A percentile compares a stretch with the other conserved stretches of the same genome.
These are phyloP conservation scores for Melanotus villosus DNA, from an alignment of 2,888 invertebrate species.

Conservation along the genomic window DNA sequence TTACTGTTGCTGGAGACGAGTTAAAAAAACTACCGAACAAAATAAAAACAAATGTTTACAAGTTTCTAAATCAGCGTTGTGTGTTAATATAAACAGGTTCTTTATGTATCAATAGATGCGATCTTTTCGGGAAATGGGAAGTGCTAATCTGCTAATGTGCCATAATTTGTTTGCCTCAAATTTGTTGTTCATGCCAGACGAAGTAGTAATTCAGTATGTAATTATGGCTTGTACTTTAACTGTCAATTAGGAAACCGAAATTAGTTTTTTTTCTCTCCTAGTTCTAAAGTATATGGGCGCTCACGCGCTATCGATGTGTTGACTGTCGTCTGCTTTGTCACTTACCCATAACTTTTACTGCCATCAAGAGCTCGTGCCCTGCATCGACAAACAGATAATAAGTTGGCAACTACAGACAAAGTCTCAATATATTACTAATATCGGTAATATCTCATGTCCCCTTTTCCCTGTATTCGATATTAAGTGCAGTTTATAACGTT, in stretches of 20 bases:
- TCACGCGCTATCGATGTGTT: constrained; percentile 60
- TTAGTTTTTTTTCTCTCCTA: constrained; percentile 32
- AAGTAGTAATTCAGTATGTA: constrained; percentile 30
- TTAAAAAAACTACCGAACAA: too few relatives aligned
- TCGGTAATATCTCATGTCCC: constrained; percentile 53
- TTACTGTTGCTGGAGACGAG: too few relatives aligned
- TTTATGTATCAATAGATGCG: too few relatives aligned
- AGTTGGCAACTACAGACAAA: constrained; percentile 55
- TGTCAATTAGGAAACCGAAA: constrained; percentile 38
- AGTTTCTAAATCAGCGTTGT: too few relatives aligned
- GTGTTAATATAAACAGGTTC: too few relatives aligned
- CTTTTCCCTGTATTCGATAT: constrained; percentile 38
- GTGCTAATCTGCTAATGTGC: background rate
- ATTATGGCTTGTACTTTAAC: constrained; percentile 30
- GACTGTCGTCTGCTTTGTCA: constrained; percentile 60
- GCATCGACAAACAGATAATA: constrained; percentile 61
- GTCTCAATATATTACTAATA: constrained; percentile 57
- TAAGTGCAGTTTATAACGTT: constrained; percentile 45
- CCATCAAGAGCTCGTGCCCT: constrained; percentile 58
- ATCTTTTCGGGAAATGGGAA: too few relatives aligned
- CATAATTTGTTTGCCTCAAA: constrained; percentile 7
- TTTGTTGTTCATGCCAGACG: constrained; percentile 31
- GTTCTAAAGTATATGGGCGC: constrained; percentile 47
- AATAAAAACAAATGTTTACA: too few relatives aligned
- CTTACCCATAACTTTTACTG: constrained; percentile 62